Evolutionary conservation across 2,113 vertebrate species (phyloP), one percentile per base, ranked within the genome.

Genomic region (Erythrolamprus reginae): DNA sequence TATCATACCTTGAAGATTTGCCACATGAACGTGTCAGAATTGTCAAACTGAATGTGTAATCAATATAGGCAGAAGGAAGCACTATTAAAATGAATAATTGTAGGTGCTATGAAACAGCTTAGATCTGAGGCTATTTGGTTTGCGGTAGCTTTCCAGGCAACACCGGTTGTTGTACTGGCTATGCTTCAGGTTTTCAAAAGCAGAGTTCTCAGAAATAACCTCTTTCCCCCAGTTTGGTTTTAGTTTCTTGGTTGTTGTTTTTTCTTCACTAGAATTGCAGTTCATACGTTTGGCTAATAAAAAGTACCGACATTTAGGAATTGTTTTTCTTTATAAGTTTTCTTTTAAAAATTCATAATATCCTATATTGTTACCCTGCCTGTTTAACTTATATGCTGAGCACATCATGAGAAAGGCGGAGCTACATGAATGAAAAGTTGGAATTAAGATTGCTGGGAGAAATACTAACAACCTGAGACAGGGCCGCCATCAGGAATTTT

Each of bases 21-120:
- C 45, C 38, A 84, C n/a, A 51, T 42, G 23, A 82, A 91, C 38
- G 52, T 91, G 86, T 52, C 33, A 82, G 26, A 55, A 82, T 42
- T 87, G 84, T 77, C 84, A 82, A 52, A 33, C 65, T 91, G 70
- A 88, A 88, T 58, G 70, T n/a, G 50, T 86, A 88, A 83, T 91
- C 70, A 88, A 51, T 87, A 87, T 33, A 77, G 86, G 45, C 70
- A 91, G 38, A 47, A 86, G 56, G 84, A 33, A 86, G 58, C n/a
- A 42, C 55, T 51, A 58, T 87, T 82, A 83, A 82, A 82, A 58
- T 84, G 90, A 42, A 58, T 53, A 38, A 83, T 12, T 84, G 45
- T 52, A 88, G 53, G 52, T 83, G 70, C 23, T 83, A 77, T 58
- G 70, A 83, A 88, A 15, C 77, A 42, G 12, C 82, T 23, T 47